These are phyloP conservation scores for Telenomus remus DNA, from an alignment of 1,140 invertebrate genomes.

Conservation along the genomic window DNA sequence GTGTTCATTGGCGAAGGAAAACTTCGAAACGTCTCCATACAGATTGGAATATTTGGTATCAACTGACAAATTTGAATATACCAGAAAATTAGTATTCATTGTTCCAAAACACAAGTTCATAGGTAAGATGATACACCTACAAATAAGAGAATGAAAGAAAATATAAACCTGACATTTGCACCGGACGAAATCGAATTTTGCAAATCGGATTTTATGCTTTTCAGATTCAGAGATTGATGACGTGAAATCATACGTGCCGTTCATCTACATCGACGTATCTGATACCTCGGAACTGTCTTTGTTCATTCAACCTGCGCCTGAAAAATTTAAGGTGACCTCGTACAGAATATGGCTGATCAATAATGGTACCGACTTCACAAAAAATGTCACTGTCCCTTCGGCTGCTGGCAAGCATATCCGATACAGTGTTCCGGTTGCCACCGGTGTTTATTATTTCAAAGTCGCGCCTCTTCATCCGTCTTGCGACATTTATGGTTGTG, in stretches of 20 bases:
- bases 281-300: conserved; percentile 57
- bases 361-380: conserved; percentile 57
- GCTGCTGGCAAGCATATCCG: conserved; percentile 38
- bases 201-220: background rate
- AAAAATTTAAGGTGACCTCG: conserved; percentile 62
- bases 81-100: conserved; percentile 67
- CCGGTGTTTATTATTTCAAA: conserved; percentile 67
- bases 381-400: conserved; percentile 41
- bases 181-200: no score
- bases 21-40: conserved; percentile 63
- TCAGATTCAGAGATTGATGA: conserved; percentile 40
- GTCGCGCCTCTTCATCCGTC: conserved; percentile 66
- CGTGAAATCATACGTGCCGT: conserved; percentile 62
- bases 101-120: conserved; percentile 65
- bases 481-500: conserved; percentile 64
- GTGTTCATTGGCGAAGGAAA: conserved; percentile 62
- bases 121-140: conserved; percentile 48
- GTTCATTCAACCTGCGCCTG: conserved; percentile 66
- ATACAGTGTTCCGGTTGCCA: conserved; percentile 57
- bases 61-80: conserved; percentile 61
- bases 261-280: conserved; percentile 68
- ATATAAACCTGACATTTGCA: no score
- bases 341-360: conserved; percentile 69
- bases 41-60: conserved; percentile 63
- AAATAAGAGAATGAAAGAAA: no score